Evolutionary conservation across 2,888 invertebrate genomes (phyloP).

Genomic region (Lamellibrachia columna): DNA sequence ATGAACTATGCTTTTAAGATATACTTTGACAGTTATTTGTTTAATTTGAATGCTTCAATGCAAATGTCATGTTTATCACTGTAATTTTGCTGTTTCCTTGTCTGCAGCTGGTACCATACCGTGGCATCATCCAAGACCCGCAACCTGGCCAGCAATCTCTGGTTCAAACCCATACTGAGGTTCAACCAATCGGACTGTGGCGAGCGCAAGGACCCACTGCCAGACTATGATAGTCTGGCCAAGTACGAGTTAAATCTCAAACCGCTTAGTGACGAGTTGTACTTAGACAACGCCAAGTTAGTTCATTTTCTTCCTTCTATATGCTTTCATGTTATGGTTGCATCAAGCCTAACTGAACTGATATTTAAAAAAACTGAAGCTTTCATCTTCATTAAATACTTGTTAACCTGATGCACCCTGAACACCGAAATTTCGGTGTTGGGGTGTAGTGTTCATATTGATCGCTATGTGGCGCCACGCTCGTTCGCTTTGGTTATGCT

Average conservation of each 20-base stretch:
- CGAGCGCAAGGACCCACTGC: background rate
- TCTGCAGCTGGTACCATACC: conserved; percentile 50
- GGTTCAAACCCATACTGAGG: conserved; percentile 50
- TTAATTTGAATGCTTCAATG: no score
- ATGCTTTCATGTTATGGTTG: no score
- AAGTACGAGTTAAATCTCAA: background rate
- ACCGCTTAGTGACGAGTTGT: background rate
- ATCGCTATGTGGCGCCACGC: no score
- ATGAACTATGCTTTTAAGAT: no score
- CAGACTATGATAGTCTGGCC: background rate
- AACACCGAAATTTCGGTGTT: no score
- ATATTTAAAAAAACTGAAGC: no score
- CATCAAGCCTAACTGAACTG: no score
- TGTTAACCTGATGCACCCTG: no score
- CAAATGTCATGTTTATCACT: background rate
- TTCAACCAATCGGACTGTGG: conserved; percentile 47
- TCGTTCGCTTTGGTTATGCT: no score
- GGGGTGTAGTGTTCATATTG: no score
- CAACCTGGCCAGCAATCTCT: conserved; percentile 52
- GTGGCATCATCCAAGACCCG: conserved; percentile 43
- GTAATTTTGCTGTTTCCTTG: background rate
- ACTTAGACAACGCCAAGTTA: background rate
- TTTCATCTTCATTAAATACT: no score
- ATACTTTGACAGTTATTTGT: no score
- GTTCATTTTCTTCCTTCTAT: background rate